A percentile compares a stretch with the other conserved stretches of the same genome.
phyloP scores from a whole-genome alignment of 2,113 vertebrate genomes.

The Channa maculata region DNA sequence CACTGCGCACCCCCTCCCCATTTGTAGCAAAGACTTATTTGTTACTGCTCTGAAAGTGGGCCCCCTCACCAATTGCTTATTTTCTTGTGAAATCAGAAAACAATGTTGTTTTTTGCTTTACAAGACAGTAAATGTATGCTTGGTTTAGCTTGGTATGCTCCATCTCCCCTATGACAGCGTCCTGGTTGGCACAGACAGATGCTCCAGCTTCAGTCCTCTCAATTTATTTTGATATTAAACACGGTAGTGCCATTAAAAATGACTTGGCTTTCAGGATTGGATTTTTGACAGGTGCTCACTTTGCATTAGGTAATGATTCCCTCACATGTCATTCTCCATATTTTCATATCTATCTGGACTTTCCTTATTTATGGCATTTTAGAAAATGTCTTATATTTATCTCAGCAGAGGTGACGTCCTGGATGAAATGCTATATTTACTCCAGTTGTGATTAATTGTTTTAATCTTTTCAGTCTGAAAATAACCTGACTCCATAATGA shows the following conservation, averaged over 20 bases:
- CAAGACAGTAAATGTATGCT: slow-evolving; percentile 51
- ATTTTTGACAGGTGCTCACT: slow-evolving; percentile 74
- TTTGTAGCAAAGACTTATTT: slow-evolving; percentile 53
- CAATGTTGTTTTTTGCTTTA: slow-evolving; percentile 48
- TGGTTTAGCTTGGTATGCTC: slow-evolving; percentile 58
- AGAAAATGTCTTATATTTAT: slow-evolving; percentile 36
- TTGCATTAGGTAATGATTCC: slow-evolving; percentile 67
- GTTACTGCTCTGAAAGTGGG: slow-evolving; percentile 31
- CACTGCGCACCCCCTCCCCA: slow-evolving; percentile 34
- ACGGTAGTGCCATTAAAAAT: slow-evolving; percentile 58
- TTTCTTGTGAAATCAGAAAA: slow-evolving; percentile 57
- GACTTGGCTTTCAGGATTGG: slow-evolving; percentile 48
- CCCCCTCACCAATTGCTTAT: slow-evolving; percentile 12
- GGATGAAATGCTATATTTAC: slow-evolving; percentile 45
- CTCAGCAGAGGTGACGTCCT: slow-evolving; percentile 31
- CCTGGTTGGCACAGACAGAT: slow-evolving; percentile 35
- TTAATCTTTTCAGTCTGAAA: background rate
- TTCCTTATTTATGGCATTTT: slow-evolving; percentile 42
- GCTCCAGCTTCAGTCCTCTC: slow-evolving; percentile 47
- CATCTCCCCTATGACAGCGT: slow-evolving; percentile 60
- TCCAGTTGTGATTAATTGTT: slow-evolving; percentile 32
- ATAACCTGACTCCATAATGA: too few species aligned
- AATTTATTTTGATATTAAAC: slow-evolving; percentile 68
- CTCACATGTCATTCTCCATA: slow-evolving; percentile 59
- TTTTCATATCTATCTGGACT: slow-evolving; percentile 40